Base-by-base conservation (phyloP, 1,140 invertebrate genomes). In the Ceratina calcarata region DNA sequence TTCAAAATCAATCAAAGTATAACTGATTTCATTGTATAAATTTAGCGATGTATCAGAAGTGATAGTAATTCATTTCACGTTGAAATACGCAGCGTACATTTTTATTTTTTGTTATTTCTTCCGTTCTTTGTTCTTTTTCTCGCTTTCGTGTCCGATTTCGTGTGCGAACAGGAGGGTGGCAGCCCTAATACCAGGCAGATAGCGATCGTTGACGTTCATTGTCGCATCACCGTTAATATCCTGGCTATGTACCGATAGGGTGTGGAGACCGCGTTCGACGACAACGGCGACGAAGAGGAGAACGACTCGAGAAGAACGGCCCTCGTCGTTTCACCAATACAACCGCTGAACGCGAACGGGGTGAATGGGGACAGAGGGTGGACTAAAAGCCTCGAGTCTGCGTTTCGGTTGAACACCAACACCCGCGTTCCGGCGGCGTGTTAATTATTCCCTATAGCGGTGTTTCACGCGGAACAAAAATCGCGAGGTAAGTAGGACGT, bases 141-240 rank as follows among this genome's bases (percentile, higher is more conserved):
- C 37, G 13, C 8, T 55, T 51, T 27, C 22, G 3, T 8, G 3
- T 8, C 37, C 18, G 6, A 13, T n/a, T 4, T 8, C 70, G 20
- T 45, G 22, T 58, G n/a, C 45, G 53, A 32, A 73, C 64, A 68
- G 74, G 72, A 53, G 74, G 76, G 71, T 22, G 78, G 73, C 74
- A 73, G 67, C 76, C 84, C 67, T 45, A 64, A 60, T 55, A 69
- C 83, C 83, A 81, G 74, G 45, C 83, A 88, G 87, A 91, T 91
- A 90, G 87, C 84, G 89, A 91, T 91, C 90, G 87, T 88, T 86
- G 82, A 6, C 85, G 89, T 90, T 91, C 90, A 90, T 90, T 90
- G 88, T 91, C 89, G 89, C 89, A 86, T 91, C 87, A 81, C 78
- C 80, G 84, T 88, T 18, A 89, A 90, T 91, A 86, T 86, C 86